A percentile compares a stretch with the other conserved stretches of the same genome.
Conservation (phyloP, 2,888 invertebrate genomes). For the Megalurothrips usitatus region DNA sequence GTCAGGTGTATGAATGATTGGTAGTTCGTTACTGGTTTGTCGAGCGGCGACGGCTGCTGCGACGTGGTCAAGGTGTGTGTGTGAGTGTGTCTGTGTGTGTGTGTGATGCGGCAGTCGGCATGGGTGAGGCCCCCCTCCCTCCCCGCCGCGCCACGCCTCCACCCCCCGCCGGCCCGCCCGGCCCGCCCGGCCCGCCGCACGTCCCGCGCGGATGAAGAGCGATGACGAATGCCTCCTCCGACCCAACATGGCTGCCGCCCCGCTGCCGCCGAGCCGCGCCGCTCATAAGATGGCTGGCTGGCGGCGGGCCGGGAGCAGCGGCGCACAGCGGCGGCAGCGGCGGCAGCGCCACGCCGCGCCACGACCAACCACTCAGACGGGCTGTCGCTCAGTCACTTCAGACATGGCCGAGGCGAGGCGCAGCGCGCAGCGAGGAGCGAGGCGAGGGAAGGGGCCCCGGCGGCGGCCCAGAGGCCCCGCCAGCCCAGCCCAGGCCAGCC, state of each 20-base stretch:
- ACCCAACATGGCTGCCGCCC: not conserved
- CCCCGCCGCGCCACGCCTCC: slow-evolving; percentile 4
- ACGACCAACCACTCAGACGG: no score
- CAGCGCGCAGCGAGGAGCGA: no score
- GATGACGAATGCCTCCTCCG: slow-evolving; percentile 12
- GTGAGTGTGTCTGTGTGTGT: not conserved
- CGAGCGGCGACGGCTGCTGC: slow-evolving; percentile 25
- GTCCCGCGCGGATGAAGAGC: slow-evolving; percentile 14
- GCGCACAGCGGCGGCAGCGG: not conserved
- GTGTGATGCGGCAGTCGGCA: not conserved
- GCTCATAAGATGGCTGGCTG: slow-evolving; percentile 4
- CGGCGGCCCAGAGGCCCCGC: no score
- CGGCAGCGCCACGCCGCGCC: not conserved
- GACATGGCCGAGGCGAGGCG: no score
- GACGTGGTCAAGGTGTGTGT: slow-evolving; percentile 15
- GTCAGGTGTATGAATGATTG: slow-evolving; percentile 26
- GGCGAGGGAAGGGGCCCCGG: no score
- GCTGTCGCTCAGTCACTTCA: no score
- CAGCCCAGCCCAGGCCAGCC: no score
- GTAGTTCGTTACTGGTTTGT: slow-evolving; percentile 26
- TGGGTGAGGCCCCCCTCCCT: slow-evolving; percentile 11
- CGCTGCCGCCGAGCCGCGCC: no score
- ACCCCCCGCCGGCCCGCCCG: not conserved
- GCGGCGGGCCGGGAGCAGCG: not conserved
- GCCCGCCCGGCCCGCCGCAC: not conserved